These are phyloP conservation scores for Sander vitreus DNA, from an alignment of 2,113 vertebrate genomes.

Conservation along the genomic window DNA sequence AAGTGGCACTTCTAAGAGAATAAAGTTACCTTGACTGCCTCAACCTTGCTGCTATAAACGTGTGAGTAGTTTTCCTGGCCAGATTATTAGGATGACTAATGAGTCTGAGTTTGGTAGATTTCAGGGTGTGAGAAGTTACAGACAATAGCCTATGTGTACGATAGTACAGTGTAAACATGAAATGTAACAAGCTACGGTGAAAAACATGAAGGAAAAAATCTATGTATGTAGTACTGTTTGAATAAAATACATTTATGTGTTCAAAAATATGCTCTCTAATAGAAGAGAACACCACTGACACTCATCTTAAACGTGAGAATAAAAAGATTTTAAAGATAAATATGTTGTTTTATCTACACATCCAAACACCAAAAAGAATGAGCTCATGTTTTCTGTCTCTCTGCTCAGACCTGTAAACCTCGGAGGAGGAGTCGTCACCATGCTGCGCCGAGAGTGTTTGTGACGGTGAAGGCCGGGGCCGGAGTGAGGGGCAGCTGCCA, in stretches of 20 bases:
- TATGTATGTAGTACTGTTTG: background rate
- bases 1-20: too few relatives aligned
- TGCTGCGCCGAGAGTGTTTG: background rate
- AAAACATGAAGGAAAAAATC: background rate
- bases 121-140: background rate
- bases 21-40: too few relatives aligned
- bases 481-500: conserved; percentile 83
- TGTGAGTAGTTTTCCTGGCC: background rate
- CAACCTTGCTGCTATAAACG: background rate
- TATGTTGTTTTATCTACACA: background rate
- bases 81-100: background rate
- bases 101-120: background rate
- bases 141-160: background rate
- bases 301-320: background rate
- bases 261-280: background rate
- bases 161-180: background rate
- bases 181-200: background rate
- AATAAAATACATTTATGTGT: background rate
- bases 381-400: background rate
- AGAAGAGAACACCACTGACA: background rate
- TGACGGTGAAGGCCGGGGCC: conserved; percentile 19
- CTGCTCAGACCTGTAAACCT: background rate
- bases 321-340: background rate
- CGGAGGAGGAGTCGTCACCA: background rate
- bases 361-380: background rate